Percentiles rank a stretch among this genome's conserved stretches.
Conservation (phyloP, 2,113 vertebrate genomes). For the Rhea pennata region DNA sequence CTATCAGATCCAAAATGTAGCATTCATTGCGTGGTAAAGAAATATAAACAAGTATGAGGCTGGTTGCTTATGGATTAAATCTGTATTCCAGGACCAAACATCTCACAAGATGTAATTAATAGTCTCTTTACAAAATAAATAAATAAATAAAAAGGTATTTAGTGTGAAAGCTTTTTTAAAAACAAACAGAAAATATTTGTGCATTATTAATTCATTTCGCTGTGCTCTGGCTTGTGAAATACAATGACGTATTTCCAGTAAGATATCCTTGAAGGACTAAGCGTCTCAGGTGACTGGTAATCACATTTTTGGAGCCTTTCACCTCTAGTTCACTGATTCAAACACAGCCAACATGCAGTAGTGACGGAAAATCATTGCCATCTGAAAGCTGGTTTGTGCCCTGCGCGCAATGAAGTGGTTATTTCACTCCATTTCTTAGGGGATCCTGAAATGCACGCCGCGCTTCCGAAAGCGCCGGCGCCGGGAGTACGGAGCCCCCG, state of each 20-base stretch:
- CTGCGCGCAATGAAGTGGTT: neutral
- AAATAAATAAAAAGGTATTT: too few relatives aligned
- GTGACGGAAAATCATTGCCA: constrained; percentile 43
- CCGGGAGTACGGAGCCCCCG: neutral
- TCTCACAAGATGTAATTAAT: neutral
- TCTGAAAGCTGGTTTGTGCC: constrained; percentile 45
- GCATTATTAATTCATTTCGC: neutral
- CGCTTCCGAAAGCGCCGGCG: neutral
- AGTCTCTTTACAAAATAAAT: neutral
- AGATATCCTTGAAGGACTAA: constrained; percentile 4
- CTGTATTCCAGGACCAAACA: neutral
- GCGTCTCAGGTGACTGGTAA: neutral
- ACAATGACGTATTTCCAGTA: neutral
- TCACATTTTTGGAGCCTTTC: constrained; percentile 52
- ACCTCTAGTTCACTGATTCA: constrained; percentile 46
- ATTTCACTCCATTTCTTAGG: constrained; percentile 19
- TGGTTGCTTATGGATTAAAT: neutral
- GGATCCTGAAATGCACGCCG: neutral
- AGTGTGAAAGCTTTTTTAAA: neutral
- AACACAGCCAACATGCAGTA: constrained; percentile 2
- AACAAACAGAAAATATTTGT: neutral
- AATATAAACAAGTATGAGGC: neutral
- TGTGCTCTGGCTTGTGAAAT: neutral
- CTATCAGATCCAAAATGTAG: neutral
- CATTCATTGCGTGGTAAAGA: neutral